phyloP scores from a whole-genome alignment of 2,113 vertebrate species.

The Fulmarus glacialis region DNA sequence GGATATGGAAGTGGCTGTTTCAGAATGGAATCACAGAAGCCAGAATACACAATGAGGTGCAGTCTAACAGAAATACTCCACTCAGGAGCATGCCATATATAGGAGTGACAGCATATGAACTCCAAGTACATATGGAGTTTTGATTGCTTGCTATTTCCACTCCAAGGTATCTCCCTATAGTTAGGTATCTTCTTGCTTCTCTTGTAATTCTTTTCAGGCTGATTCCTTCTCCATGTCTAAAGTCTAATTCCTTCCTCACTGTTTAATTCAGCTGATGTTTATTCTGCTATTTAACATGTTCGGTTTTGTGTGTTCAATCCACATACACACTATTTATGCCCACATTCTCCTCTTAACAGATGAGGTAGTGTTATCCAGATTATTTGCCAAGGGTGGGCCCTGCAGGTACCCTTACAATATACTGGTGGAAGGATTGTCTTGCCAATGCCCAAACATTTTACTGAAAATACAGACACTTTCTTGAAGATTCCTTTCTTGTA shows the following conservation, averaged over 20 bases:
- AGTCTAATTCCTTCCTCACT: not conserved
- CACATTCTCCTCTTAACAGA: not conserved
- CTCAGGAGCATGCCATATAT: too few relatives aligned
- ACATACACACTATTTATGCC: not conserved
- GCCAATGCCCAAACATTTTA: not conserved
- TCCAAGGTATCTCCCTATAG: not conserved
- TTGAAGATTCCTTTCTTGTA: not conserved
- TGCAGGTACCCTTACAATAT: not conserved
- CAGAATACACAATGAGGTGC: not conserved
- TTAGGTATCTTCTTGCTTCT: not conserved
- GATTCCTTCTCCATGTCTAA: not conserved
- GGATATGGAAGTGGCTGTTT: not conserved
- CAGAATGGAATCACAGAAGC: not conserved
- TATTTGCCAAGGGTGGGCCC: not conserved
- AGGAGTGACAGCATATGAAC: not conserved
- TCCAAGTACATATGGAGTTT: not conserved
- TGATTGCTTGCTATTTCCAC: not conserved
- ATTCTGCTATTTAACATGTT: not conserved
- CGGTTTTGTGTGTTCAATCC: not conserved
- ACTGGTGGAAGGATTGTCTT: not conserved
- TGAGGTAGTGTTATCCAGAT: not conserved
- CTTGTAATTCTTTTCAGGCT: not conserved
- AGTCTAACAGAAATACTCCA: not conserved
- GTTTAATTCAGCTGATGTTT: not conserved
- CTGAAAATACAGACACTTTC: not conserved